Evolutionary conservation across 2,888 invertebrate genomes (phyloP), one percentile per base, ranked within the genome.

Genomic region (Diachrysia chrysitis): DNA sequence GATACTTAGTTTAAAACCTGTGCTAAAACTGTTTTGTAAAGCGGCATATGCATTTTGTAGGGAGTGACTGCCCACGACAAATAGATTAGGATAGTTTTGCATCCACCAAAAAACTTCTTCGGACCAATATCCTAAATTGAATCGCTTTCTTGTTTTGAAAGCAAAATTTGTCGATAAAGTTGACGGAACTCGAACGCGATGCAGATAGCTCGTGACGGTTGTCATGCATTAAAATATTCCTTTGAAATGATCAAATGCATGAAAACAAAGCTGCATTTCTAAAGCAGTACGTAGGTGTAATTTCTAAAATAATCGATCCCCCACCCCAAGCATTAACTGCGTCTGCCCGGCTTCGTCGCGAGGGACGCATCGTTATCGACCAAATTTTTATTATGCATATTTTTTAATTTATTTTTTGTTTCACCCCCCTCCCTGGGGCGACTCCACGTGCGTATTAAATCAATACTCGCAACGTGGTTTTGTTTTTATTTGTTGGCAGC

Each of bases 371-470:
- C 87, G 90, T 88, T 91, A 93, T 91, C 92, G 94, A 92, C 92
- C 92, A 93, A 92, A 94, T 93, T 93, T 94, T 94, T 91, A 91
- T 87, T 90, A 91, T 92, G 90, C 92, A 92, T 92, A 94, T 93
- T 94, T 94, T 93, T 93, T 93, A 92, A 92, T 92, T 93, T 91
- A 90, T 92, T 93, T 93, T 90, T 91, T 86, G 83, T 85, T 87
- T 86, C 90, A 83, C 87, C 90, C 91, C 89, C 88, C 82, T 76
- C 80, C 83, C 83, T 87, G 79, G 80, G 82, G 84, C 86, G 82
- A 66, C 55, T 72, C 83, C 85, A 82, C 76, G 76, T 82, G 86
- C 87, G 79, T 79, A 80, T 91, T 91, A 90, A 92, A 92, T 92
- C 92, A 92, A 92, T 92, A 92, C 88, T 83, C 83, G 82, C 81